phyloP scores from a whole-genome alignment of 1,140 invertebrate genomes.

The Hyphantria cunea region DNA sequence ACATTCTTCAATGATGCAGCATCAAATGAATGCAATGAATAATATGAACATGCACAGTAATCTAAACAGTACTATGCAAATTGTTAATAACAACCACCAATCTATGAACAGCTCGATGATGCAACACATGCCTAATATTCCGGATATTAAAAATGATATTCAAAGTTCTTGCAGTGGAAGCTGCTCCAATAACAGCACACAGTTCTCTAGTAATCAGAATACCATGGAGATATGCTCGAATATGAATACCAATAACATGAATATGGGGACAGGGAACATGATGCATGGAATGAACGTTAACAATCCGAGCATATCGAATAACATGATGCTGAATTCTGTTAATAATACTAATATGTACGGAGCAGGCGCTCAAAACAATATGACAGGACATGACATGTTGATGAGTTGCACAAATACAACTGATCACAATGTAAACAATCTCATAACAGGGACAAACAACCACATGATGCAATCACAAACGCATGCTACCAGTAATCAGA shows the following conservation, averaged over 20 bases:
- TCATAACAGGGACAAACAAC: slow-evolving; percentile 59
- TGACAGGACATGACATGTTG: slow-evolving; percentile 65
- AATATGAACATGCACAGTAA: slow-evolving; percentile 72
- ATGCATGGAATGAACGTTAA: slow-evolving; percentile 69
- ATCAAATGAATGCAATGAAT: slow-evolving; percentile 70
- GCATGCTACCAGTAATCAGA: slow-evolving; percentile 57
- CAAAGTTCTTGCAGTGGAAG: slow-evolving; percentile 71
- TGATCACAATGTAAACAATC: slow-evolving; percentile 62
- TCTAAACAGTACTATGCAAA: slow-evolving; percentile 63
- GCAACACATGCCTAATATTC: slow-evolving; percentile 74
- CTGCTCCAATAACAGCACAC: slow-evolving; percentile 61
- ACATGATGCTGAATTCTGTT: slow-evolving; percentile 70
- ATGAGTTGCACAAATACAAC: slow-evolving; percentile 68
- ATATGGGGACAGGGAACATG: slow-evolving; percentile 56
- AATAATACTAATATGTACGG: slow-evolving; percentile 67
- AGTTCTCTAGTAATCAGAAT: slow-evolving; percentile 63
- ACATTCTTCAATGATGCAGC: slow-evolving; percentile 68
- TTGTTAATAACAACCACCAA: slow-evolving; percentile 64
- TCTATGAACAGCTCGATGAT: slow-evolving; percentile 65
- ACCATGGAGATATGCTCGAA: slow-evolving; percentile 69
- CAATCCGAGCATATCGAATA: slow-evolving; percentile 63
- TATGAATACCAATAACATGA: slow-evolving; percentile 64
- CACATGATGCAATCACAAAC: slow-evolving; percentile 72
- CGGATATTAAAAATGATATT: slow-evolving; percentile 76
- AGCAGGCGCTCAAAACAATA: slow-evolving; percentile 54